Evolutionary conservation across 1,140 invertebrate species (phyloP), one percentile per base, ranked within the genome.

Genomic region (Drosophila ambigua): DNA sequence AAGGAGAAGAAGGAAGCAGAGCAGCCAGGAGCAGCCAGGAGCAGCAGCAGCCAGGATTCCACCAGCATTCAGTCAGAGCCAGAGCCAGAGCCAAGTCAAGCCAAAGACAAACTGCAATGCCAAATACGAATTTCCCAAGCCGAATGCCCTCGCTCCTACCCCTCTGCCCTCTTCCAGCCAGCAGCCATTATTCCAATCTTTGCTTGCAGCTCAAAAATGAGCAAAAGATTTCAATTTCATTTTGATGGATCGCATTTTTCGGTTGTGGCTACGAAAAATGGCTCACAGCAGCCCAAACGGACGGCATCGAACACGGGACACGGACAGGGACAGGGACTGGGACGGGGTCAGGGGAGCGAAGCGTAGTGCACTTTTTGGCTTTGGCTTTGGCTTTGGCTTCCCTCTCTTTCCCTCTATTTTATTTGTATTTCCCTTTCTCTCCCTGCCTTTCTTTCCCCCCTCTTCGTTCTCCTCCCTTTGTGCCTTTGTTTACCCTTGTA

Each of bases 171-270:
- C 20, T 20, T 20, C 1, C 20, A 2, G 20, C 20, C 20, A 20
- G 20, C 20, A 20, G 20, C 20, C 20, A 20, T 20, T 20, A 20
- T 20, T 20, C 20, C 20, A 20, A 0, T 20, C 50, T 60, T 15
- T n/a, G 15, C 59, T 11, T 28, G 16, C 31, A 83, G 67, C 84
- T 88, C 76, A 83, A 83, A 88, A 90, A 89, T 88, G 83, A 80
- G 79, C 83, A 90, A 84, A 89, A 89, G 84, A 88, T 88, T 88
- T 88, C 83, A 90, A 88, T 89, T 88, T 88, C 84, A 88, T 89
- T 89, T 88, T 88, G 83, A 88, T 88, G 71, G 83, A 88, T 88
- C 77, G 77, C 79, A 65, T 69, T 84, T 77, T 46, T 39, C 8
- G 7, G 46, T 31, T 52, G 20, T 44, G 15, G 49, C 24, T 41